Evolutionary conservation across 2,113 vertebrate genomes (phyloP).

Genomic region (Oryzias woworae): DNA sequence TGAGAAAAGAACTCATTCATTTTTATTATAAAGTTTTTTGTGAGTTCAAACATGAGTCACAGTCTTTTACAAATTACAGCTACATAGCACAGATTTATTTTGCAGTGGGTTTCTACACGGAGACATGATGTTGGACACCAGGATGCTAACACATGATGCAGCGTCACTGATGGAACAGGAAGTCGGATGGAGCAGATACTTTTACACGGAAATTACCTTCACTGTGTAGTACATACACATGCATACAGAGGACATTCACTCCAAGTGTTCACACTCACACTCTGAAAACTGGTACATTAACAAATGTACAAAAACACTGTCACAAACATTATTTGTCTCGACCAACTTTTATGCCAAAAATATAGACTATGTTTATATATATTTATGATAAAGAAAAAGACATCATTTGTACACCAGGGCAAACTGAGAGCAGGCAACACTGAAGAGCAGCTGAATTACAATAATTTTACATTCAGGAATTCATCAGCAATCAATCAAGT

Average conservation of each 20-base stretch:
- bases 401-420: conserved; percentile 74
- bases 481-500: conserved; percentile 50
- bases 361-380: conserved; percentile 36
- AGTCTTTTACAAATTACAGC: conserved; percentile 13
- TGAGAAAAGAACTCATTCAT: background rate
- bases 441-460: conserved; percentile 71
- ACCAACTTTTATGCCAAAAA: conserved; percentile 65
- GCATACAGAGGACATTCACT: conserved; percentile 41
- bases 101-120: conserved; percentile 64
- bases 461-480: conserved; percentile 74
- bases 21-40: too few relatives aligned
- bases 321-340: conserved; percentile 63
- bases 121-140: conserved; percentile 60
- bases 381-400: conserved; percentile 60
- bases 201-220: conserved; percentile 53
- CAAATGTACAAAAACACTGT: conserved; percentile 65
- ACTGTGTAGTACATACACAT: conserved; percentile 48
- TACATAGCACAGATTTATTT: conserved; percentile 68
- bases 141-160: conserved; percentile 50
- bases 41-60: conserved; percentile 5
- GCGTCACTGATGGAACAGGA: conserved; percentile 51
- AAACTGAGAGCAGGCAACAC: conserved; percentile 69
- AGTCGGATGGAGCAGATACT: conserved; percentile 35
- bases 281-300: conserved; percentile 55
- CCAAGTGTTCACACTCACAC: conserved; percentile 28